Percentiles rank a stretch among this genome's conserved stretches.
phyloP scores from a whole-genome alignment of 2,888 invertebrate genomes.

The Bedellia somnulentella region DNA sequence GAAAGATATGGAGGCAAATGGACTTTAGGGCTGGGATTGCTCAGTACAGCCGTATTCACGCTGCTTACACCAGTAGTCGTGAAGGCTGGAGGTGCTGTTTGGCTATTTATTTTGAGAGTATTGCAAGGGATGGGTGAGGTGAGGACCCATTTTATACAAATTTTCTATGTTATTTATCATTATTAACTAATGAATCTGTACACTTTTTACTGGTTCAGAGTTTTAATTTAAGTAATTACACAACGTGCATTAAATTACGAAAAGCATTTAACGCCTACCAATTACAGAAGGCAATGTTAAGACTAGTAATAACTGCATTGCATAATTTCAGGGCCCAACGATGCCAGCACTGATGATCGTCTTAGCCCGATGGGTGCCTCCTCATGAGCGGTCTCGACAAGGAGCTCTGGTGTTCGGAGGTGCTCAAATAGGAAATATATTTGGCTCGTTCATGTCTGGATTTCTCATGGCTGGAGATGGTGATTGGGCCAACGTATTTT shows the following conservation, averaged over 20 bases:
- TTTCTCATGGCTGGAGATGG: constrained; percentile 50
- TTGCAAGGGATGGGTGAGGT: constrained; percentile 83
- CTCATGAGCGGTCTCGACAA: constrained; percentile 60
- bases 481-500: constrained; percentile 64
- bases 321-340: constrained; percentile 73
- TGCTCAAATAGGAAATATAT: constrained; percentile 60
- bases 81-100: constrained; percentile 53
- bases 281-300: too few relatives aligned
- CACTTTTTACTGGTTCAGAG: too few relatives aligned
- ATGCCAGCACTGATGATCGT: constrained; percentile 70
- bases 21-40: constrained; percentile 76
- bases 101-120: constrained; percentile 61
- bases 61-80: constrained; percentile 78
- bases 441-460: constrained; percentile 60
- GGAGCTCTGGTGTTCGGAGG: constrained; percentile 65
- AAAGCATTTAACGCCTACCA: too few relatives aligned
- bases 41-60: constrained; percentile 81
- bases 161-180: background rate
- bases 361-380: constrained; percentile 64
- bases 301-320: too few relatives aligned
- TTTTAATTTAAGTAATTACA: too few relatives aligned
- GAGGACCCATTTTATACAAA: constrained; percentile 11
- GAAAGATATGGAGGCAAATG: constrained; percentile 86
- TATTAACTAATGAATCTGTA: too few relatives aligned
- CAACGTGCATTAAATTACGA: too few relatives aligned